Evolutionary conservation across 2,113 vertebrate species (phyloP).

Genomic region (Lycaon pictus): DNA sequence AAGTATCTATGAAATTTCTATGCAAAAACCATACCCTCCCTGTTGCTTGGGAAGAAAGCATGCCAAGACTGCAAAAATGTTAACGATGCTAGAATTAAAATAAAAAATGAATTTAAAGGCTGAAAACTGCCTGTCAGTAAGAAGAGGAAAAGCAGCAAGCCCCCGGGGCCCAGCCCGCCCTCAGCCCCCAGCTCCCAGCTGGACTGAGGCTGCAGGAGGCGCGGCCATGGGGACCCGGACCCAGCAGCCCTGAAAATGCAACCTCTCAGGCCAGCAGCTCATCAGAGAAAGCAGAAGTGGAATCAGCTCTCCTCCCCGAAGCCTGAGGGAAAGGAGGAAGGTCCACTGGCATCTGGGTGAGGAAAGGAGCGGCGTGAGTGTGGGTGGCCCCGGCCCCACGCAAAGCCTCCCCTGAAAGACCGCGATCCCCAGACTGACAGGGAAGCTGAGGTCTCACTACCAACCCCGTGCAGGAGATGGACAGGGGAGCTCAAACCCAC

Average conservation of each 20-base stretch:
- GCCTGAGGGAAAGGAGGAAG: not conserved
- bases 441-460: no score
- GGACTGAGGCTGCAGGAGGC: rapidly evolving
- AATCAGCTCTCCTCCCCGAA: not conserved
- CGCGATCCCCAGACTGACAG: no score
- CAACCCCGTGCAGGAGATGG: not conserved
- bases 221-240: not conserved
- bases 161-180: not conserved
- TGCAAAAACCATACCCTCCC: not conserved
- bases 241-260: not conserved
- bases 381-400: not conserved
- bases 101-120: not conserved
- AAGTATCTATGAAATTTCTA: not conserved
- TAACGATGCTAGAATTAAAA: not conserved
- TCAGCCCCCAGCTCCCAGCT: not conserved
- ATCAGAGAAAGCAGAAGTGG: not conserved
- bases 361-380: not conserved
- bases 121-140: not conserved
- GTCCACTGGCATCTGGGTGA: not conserved
- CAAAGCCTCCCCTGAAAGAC: not conserved
- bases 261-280: not conserved
- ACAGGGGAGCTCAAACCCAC: no score
- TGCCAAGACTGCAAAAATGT: not conserved
- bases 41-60: not conserved
- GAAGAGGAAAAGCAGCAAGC: not conserved